phyloP scores from a whole-genome alignment of 2,888 invertebrate genomes.

The Bhutanitis thaidina region DNA sequence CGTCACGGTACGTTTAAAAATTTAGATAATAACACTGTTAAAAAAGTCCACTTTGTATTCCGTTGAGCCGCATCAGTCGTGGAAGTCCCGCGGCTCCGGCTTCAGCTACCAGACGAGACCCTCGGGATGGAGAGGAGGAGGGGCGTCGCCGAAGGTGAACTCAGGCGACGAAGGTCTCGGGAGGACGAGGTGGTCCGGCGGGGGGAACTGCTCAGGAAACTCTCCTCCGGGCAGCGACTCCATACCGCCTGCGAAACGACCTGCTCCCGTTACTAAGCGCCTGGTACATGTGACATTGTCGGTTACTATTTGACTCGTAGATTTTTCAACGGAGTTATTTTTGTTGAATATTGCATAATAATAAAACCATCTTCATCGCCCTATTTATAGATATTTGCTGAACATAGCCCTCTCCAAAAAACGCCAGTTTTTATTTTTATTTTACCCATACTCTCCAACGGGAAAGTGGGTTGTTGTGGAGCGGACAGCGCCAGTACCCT shows the following conservation, averaged over 20 bases:
- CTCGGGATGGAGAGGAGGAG: constrained; percentile 72
- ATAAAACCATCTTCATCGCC: too few species aligned
- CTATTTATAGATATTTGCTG: too few species aligned
- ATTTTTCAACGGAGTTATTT: too few species aligned
- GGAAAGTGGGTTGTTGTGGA: too few species aligned
- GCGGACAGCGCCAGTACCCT: too few species aligned
- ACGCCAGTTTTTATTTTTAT: too few species aligned
- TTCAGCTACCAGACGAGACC: constrained; percentile 79
- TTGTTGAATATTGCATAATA: too few species aligned
- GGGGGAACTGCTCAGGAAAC: constrained; percentile 79
- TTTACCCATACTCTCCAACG: too few species aligned
- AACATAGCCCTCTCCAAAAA: too few species aligned
- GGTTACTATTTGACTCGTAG: not conserved
- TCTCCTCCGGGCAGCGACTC: constrained; percentile 73
- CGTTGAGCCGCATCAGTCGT: constrained; percentile 79
- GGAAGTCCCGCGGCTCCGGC: constrained; percentile 80
- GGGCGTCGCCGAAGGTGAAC: constrained; percentile 81
- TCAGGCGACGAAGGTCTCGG: constrained; percentile 88
- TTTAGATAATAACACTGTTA: constrained; percentile 39
- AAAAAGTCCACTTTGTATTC: constrained; percentile 67
- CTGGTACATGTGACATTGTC: constrained; percentile 20
- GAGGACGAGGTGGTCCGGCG: constrained; percentile 83
- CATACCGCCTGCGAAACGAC: constrained; percentile 89
- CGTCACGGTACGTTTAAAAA: constrained; percentile 26
- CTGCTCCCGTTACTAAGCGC: constrained; percentile 81